Conservation (phyloP, 2,797 vertebrate genomes). For the Ptychobarbus kaznakovi region DNA sequence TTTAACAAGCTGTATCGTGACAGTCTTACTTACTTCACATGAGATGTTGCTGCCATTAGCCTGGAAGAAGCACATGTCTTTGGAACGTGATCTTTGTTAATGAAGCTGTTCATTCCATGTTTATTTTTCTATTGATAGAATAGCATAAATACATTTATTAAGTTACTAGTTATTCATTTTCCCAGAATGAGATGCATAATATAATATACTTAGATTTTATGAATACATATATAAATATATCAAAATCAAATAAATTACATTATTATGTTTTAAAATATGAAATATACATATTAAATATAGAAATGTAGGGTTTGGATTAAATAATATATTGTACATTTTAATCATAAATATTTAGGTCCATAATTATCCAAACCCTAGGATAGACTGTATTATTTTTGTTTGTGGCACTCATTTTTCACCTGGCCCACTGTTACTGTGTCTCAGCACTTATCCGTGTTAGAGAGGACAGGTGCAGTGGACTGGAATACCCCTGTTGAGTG, state of each 20-base stretch:
- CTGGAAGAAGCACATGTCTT: not conserved
- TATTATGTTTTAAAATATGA: not conserved
- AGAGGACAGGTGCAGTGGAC: constrained; percentile 59
- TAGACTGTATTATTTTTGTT: not conserved
- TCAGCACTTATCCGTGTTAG: constrained; percentile 43
- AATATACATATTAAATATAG: not conserved
- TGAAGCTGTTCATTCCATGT: not conserved
- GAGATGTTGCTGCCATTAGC: not conserved
- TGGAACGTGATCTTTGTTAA: constrained; percentile 28
- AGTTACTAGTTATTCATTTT: not conserved
- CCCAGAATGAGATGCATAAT: not conserved
- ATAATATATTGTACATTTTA: not conserved
- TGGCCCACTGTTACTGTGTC: constrained; percentile 39
- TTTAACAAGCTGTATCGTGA: constrained; percentile 65
- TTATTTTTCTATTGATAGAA: not conserved
- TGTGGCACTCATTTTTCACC: not conserved
- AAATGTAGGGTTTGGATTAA: not conserved
- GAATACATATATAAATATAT: not conserved
- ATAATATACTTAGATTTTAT: not conserved
- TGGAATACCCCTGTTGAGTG: constrained; percentile 53
- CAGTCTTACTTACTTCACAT: constrained; percentile 1
- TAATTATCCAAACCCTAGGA: not conserved
- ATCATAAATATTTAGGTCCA: not conserved
- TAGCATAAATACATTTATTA: not conserved
- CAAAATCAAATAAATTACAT: not conserved